Evolutionary conservation across 1,140 invertebrate genomes (phyloP).

Genomic region (Dinoponera quadriceps): DNA sequence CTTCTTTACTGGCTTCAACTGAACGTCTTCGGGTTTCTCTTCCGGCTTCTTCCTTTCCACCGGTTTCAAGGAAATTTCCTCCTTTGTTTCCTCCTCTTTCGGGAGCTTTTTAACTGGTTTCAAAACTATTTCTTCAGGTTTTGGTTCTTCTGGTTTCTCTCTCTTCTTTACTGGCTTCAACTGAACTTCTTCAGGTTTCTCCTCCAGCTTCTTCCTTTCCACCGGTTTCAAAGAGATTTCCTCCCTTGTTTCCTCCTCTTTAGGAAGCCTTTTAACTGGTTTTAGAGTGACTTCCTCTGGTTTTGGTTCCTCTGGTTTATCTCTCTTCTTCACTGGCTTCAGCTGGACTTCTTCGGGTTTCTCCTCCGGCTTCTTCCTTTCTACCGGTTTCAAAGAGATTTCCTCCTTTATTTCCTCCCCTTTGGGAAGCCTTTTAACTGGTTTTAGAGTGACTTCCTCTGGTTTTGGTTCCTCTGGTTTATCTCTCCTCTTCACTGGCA

Average conservation of each 20-base stretch:
- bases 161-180: slow-evolving; percentile 44
- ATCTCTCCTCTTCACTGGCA: slow-evolving; percentile 23
- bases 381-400: slow-evolving; percentile 31
- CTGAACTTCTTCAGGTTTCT: slow-evolving; percentile 29
- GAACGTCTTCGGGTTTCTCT: slow-evolving; percentile 49
- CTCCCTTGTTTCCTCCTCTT: slow-evolving; percentile 56
- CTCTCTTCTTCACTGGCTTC: slow-evolving; percentile 50
- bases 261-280: slow-evolving; percentile 24
- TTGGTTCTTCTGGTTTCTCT: slow-evolving; percentile 67
- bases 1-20: slow-evolving; percentile 80
- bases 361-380: slow-evolving; percentile 32
- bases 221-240: slow-evolving; percentile 71
- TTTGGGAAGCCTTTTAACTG: slow-evolving; percentile 81
- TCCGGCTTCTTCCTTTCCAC: slow-evolving; percentile 60
- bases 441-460: slow-evolving; percentile 79
- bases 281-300: slow-evolving; percentile 69
- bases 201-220: slow-evolving; percentile 3
- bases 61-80: slow-evolving; percentile 72
- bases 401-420: slow-evolving; percentile 73
- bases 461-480: slow-evolving; percentile 76
- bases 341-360: slow-evolving; percentile 46
- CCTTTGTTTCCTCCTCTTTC: slow-evolving; percentile 65
- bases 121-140: slow-evolving; percentile 26
- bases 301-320: slow-evolving; percentile 58
- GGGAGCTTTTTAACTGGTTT: slow-evolving; percentile 64